These are phyloP conservation scores for Microtus richardsoni DNA, from an alignment of 2,113 vertebrate species.

Conservation along the genomic window DNA sequence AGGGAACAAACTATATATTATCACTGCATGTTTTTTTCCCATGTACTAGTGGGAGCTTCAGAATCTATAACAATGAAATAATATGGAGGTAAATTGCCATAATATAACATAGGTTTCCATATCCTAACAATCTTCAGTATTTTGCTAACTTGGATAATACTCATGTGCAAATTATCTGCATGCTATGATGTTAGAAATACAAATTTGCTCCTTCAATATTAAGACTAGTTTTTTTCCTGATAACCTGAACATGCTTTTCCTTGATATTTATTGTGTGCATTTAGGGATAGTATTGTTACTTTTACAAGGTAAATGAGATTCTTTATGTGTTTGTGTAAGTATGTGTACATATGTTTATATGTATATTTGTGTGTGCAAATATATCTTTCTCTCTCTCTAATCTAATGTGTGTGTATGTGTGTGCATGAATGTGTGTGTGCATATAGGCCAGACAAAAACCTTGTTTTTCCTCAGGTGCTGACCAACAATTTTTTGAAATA, in stretches of 20 bases:
- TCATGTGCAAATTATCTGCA: constrained; percentile 63
- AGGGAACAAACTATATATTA: constrained; percentile 82
- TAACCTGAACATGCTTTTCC: constrained; percentile 32
- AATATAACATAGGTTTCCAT: constrained; percentile 72
- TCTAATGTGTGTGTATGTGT: not conserved
- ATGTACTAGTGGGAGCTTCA: constrained; percentile 78
- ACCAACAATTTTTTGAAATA: not conserved
- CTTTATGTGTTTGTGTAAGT: not conserved
- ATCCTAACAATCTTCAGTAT: constrained; percentile 67
- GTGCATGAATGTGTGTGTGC: too few species aligned
- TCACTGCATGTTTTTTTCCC: constrained; percentile 77
- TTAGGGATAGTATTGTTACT: constrained; percentile 62
- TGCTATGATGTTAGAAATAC: constrained; percentile 70
- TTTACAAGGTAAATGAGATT: not conserved
- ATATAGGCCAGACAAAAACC: not conserved
- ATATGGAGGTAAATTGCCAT: constrained; percentile 81
- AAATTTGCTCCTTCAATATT: constrained; percentile 69
- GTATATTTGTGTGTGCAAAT: not conserved
- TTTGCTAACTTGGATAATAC: constrained; percentile 68
- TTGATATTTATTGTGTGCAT: constrained; percentile 53
- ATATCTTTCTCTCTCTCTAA: not conserved
- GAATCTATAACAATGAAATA: constrained; percentile 76
- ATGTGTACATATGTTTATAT: not conserved
- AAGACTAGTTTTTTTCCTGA: not conserved
- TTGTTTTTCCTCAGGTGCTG: not conserved